Evolutionary conservation across 1,140 invertebrate genomes (phyloP), one percentile per base, ranked within the genome.

Genomic region (Heliothis subflexa): DNA sequence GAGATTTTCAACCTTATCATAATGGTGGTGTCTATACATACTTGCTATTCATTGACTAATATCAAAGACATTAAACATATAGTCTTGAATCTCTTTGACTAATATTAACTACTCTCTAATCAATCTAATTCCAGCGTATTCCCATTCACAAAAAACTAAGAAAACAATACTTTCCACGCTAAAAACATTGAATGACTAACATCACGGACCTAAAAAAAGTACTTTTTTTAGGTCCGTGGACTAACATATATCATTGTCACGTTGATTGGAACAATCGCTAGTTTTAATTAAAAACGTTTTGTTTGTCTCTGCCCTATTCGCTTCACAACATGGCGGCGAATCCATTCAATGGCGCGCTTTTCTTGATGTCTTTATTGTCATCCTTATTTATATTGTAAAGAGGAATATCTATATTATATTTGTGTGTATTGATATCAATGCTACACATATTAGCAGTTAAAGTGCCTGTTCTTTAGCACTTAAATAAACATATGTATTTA

Each of bases 241-340:
- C 11, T 59, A 16, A 59, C 21, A 52, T 61, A 54, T 25, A n/a
- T 64, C 25, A 64, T 40, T 54, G 73, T 75, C 73, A 75, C 21
- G n/a, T 62, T 54, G 55, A 72, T 78, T 72, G 59, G 12, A 62
- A 64, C 77, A 78, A 78, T 78, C 55, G 77, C 55, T 47, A 25
- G 16, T 61, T 68, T 61, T 78, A 78, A 78, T 78, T 72, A 72
- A 72, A 72, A 62, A 72, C 57, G 45, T 21, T 72, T 59, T 78
- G 77, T 61, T 72, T 78, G 70, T 57, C 70, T 54, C 16, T 47
- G 45, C 21, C 18, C 66, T 21, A 50, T 68, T 21, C 47, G 47
- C 45, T 50, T 70, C 21, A 70, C 47, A 50, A 14, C 45, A 14
- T 49, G 47, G 21, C 47, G 21, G 50, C 11, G 14, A 16, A 14